phyloP scores from a whole-genome alignment of 2,113 vertebrate genomes.

The Sigmodon hispidus region DNA sequence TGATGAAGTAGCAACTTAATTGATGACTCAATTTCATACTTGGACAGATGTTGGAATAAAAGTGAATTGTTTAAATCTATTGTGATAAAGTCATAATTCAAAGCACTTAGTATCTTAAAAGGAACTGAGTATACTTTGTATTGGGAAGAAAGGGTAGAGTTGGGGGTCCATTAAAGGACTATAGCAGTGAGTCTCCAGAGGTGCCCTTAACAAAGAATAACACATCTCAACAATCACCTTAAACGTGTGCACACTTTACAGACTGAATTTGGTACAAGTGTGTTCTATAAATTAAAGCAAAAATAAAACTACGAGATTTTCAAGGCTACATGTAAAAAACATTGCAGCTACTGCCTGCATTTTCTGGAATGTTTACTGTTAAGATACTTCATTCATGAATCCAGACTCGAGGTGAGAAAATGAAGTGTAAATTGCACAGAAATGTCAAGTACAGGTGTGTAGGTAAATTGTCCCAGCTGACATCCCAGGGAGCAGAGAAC shows the following conservation, averaged over 20 bases:
- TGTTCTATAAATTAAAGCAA: neutral
- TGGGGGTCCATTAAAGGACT: neutral
- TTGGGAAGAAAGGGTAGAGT: neutral
- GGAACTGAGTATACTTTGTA: neutral
- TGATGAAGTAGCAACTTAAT: neutral
- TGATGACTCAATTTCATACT: neutral
- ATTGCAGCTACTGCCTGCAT: neutral
- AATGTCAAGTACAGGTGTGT: neutral
- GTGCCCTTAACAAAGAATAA: neutral
- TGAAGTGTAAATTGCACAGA: neutral
- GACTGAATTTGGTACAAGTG: neutral
- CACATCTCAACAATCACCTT: neutral
- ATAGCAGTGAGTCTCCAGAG: neutral
- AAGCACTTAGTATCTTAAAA: neutral
- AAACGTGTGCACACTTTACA: too few relatives aligned
- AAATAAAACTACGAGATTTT: constrained; percentile 12
- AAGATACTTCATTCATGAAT: neutral
- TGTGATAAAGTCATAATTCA: neutral
- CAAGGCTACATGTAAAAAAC: neutral
- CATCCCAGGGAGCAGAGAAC: neutral
- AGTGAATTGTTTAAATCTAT: constrained; percentile 19
- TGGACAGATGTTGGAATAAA: neutral
- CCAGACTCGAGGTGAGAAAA: neutral
- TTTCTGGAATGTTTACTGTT: neutral
- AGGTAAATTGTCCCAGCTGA: neutral